Conservation (phyloP, 2,113 vertebrate genomes). For the Ammodytes dubius region DNA sequence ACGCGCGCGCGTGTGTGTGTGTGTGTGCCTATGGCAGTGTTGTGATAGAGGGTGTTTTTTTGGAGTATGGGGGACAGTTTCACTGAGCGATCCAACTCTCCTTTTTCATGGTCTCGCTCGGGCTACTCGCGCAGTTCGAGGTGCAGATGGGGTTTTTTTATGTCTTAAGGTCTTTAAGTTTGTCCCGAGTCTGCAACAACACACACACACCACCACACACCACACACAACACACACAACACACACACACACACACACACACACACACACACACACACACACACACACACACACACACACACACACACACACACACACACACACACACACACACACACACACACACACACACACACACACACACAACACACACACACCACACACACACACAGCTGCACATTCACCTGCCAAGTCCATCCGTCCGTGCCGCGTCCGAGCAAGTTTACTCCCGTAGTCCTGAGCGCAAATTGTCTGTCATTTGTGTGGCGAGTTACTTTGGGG, state of each 20-base stretch:
- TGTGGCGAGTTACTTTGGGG: conserved; percentile 36
- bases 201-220: not conserved
- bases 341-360: too few relatives aligned
- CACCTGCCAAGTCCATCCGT: conserved; percentile 1
- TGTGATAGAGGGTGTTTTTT: not conserved
- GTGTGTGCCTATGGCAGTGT: not conserved
- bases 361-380: not conserved
- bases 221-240: not conserved
- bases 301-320: not conserved
- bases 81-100: not conserved
- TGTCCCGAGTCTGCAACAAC: conserved; percentile 18
- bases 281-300: not conserved
- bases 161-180: conserved; percentile 48
- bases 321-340: not conserved
- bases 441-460: conserved; percentile 13
- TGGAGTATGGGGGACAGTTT: not conserved
- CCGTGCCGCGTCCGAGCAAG: conserved; percentile 29
- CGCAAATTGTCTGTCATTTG: conserved; percentile 20
- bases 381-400: not conserved
- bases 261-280: too few relatives aligned
- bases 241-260: not conserved
- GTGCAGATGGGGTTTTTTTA: conserved; percentile 2
- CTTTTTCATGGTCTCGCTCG: not conserved
- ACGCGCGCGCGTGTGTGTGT: not conserved
- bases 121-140: not conserved